Conservation (phyloP, 2,797 vertebrate species). For the Psittacula derbiana region DNA sequence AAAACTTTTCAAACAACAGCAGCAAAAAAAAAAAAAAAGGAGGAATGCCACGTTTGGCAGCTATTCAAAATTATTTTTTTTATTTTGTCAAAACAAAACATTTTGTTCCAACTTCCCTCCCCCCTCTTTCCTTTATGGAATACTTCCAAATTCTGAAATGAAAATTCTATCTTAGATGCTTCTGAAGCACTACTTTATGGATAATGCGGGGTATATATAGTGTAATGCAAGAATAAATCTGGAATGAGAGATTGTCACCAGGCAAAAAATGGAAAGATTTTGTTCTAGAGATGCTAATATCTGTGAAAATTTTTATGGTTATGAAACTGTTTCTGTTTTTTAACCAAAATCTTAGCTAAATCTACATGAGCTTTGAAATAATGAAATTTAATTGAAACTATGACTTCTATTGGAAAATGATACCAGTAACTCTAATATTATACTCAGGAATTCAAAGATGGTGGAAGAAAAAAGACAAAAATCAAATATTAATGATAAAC, state of each 20-base stretch:
- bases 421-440: slow-evolving; percentile 56
- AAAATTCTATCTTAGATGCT: neutral
- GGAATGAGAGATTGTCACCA: neutral
- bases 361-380: neutral
- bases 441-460: slow-evolving; percentile 66
- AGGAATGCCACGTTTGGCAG: neutral
- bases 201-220: neutral
- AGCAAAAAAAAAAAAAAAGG: neutral
- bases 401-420: neutral
- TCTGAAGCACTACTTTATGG: neutral
- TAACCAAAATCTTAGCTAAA: neutral
- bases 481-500: slow-evolving; percentile 8
- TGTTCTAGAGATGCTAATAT: neutral
- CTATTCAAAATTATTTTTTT: neutral
- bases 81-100: neutral
- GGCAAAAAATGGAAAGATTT: neutral
- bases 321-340: neutral
- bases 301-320: neutral
- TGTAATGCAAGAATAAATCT: neutral
- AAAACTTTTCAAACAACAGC: neutral
- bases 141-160: neutral
- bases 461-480: slow-evolving; percentile 34
- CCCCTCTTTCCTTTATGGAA: neutral
- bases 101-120: neutral
- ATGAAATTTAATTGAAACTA: neutral